These are phyloP conservation scores for Epinephelus cyanopodus DNA, from an alignment of 2,113 vertebrate genomes.

Conservation along the genomic window DNA sequence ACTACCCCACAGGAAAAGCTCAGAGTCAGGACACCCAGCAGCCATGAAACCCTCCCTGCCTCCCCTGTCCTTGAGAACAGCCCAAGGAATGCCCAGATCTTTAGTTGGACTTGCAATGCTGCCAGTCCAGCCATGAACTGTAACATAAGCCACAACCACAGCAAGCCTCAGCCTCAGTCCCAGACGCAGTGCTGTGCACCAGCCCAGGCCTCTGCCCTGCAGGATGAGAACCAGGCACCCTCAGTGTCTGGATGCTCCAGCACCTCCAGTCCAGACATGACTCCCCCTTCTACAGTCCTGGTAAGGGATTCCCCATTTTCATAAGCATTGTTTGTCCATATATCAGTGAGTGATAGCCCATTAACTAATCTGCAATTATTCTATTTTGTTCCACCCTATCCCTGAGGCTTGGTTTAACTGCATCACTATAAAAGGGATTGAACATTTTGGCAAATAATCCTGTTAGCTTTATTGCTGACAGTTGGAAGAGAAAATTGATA, in stretches of 20 bases:
- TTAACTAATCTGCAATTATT: background rate
- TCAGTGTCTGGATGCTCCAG: conserved; percentile 70
- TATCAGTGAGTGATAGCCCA: background rate
- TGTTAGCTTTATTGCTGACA: background rate
- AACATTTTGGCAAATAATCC: background rate
- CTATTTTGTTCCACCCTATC: background rate
- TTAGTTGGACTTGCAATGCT: conserved; percentile 53
- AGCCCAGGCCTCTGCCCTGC: conserved; percentile 78
- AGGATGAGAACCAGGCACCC: conserved; percentile 90
- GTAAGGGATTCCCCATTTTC: conserved; percentile 77
- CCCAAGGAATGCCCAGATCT: conserved; percentile 52
- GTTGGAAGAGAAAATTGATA: background rate
- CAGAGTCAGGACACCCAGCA: conserved; percentile 64
- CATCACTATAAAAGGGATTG: background rate
- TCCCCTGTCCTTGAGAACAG: conserved; percentile 56
- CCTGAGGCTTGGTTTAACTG: background rate
- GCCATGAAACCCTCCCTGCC: conserved; percentile 56
- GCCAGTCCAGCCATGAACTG: conserved; percentile 60
- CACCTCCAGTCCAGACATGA: conserved; percentile 77
- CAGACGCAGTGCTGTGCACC: conserved; percentile 75
- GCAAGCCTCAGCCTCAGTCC: conserved; percentile 67
- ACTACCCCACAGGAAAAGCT: conserved; percentile 68
- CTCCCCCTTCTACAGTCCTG: conserved; percentile 79
- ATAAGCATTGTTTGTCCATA: background rate
- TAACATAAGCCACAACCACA: conserved; percentile 72